Conservation (phyloP, 1,140 invertebrate genomes). For the Lutraria rhynchaena region DNA sequence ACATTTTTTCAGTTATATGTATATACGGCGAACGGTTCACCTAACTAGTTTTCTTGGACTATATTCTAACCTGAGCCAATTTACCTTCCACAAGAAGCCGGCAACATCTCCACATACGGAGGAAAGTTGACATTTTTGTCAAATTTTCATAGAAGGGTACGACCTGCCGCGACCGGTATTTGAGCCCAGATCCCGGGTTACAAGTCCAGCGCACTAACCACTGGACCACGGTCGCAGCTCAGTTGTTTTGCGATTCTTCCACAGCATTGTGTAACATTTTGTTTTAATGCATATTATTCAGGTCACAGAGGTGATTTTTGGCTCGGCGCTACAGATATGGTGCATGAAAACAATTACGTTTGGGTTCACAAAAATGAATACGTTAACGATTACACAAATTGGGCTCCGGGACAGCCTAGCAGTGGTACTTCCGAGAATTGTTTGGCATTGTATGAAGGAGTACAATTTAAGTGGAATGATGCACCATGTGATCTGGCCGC, state of each 20-base stretch:
- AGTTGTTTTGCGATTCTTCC: neutral
- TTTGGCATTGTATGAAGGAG: conserved; percentile 29
- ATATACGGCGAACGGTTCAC: no score
- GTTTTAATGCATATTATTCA: neutral
- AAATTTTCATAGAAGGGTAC: no score
- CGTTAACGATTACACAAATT: conserved; percentile 26
- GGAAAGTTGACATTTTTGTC: no score
- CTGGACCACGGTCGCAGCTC: no score
- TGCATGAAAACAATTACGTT: conserved; percentile 34
- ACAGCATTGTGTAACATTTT: neutral
- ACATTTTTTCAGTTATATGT: neutral
- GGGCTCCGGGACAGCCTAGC: conserved; percentile 26
- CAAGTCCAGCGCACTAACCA: no score
- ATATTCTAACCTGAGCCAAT: no score
- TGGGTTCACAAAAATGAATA: conserved; percentile 42
- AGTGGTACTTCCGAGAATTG: conserved; percentile 39
- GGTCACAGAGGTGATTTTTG: conserved; percentile 30
- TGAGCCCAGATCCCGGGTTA: neutral
- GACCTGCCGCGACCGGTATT: neutral
- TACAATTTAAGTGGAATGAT: conserved; percentile 50
- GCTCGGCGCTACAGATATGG: conserved; percentile 35
- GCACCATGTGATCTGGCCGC: conserved; percentile 35
- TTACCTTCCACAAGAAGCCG: no score
- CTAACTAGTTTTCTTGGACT: no score
- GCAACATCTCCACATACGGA: no score